These are phyloP conservation scores for Theocolax elegans DNA, from an alignment of 1,140 invertebrate species.

Conservation along the genomic window DNA sequence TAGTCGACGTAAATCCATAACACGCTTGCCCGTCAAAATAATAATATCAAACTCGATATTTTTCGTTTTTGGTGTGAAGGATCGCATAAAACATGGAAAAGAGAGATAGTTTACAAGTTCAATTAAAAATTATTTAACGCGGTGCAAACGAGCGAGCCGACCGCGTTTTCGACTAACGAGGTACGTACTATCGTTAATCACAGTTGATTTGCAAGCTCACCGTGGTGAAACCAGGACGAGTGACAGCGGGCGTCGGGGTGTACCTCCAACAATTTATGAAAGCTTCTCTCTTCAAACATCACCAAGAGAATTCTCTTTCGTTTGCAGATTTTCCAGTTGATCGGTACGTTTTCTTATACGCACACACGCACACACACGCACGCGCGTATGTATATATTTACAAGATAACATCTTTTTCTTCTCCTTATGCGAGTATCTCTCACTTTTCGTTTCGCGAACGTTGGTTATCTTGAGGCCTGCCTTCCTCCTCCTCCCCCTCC, in stretches of 20 bases:
- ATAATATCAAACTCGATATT: too few species aligned
- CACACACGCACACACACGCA: too few species aligned
- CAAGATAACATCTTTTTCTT: background rate
- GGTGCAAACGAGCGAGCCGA: slow-evolving; percentile 18
- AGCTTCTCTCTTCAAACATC: background rate
- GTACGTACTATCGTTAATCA: slow-evolving; percentile 45
- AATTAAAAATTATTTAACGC: slow-evolving; percentile 42
- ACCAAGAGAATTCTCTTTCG: background rate
- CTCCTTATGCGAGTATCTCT: background rate
- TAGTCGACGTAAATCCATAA: too few species aligned
- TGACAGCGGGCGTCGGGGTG: slow-evolving; percentile 28
- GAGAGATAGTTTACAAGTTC: slow-evolving; percentile 10
- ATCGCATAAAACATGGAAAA: too few species aligned
- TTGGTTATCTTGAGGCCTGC: background rate
- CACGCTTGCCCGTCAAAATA: too few species aligned
- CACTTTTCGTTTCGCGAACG: background rate
- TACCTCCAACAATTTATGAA: slow-evolving; percentile 34
- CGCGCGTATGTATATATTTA: too few species aligned
- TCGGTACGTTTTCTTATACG: slow-evolving; percentile 3
- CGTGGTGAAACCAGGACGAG: slow-evolving; percentile 44
- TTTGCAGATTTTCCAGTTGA: slow-evolving; percentile 11
- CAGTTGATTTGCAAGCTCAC: slow-evolving; percentile 54
- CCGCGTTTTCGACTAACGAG: slow-evolving; percentile 36
- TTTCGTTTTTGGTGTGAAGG: too few species aligned
- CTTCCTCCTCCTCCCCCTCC: too few species aligned